These are phyloP conservation scores for Harmothoe impar DNA, from an alignment of 2,888 invertebrate species.

Conservation along the genomic window DNA sequence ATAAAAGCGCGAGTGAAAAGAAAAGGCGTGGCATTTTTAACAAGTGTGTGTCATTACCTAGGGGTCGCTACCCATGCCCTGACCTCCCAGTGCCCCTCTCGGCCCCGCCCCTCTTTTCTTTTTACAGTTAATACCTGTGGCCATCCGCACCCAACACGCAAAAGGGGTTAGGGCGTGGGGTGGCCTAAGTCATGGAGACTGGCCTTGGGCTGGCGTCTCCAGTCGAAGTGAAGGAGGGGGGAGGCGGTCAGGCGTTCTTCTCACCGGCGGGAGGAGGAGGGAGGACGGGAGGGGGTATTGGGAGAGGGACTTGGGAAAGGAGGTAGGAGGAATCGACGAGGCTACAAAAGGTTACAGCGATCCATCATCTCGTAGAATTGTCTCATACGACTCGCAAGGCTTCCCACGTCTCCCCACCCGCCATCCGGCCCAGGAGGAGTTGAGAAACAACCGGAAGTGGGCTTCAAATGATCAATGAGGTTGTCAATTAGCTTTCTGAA, in stretches of 20 bases:
- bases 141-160: background rate
- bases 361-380: slow-evolving; percentile 1
- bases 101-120: no score
- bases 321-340: background rate
- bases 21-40: no score
- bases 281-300: background rate
- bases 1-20: no score
- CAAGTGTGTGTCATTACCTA: no score
- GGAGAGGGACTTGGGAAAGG: background rate
- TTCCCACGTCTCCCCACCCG: background rate
- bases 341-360: slow-evolving; percentile 20
- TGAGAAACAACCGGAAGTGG: background rate
- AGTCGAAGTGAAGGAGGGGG: background rate
- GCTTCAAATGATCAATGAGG: slow-evolving; percentile 6
- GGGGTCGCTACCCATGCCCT: no score
- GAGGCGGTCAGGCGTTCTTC: no score
- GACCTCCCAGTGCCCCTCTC: no score
- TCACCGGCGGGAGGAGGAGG: background rate
- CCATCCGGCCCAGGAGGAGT: background rate
- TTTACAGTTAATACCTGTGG: no score
- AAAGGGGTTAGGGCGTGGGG: background rate
- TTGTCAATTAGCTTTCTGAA: slow-evolving; percentile 20
- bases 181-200: background rate
- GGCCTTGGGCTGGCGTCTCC: background rate
- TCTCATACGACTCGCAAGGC: slow-evolving; percentile 9